These are phyloP conservation scores for Arctocebus calabarensis DNA, from an alignment of 2,797 vertebrate species.

Conservation along the genomic window DNA sequence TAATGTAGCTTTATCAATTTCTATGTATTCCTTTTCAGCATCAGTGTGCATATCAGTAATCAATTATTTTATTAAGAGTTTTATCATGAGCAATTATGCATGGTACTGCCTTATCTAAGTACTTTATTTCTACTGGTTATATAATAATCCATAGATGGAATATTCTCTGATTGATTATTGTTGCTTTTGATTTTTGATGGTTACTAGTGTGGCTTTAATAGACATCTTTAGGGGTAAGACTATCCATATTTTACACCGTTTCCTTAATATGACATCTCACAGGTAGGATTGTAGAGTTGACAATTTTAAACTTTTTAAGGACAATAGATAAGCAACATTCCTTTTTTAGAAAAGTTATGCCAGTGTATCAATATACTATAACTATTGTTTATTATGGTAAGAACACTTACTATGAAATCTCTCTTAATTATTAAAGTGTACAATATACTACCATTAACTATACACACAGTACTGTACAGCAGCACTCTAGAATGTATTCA, in stretches of 20 bases:
- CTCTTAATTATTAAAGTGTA: neutral
- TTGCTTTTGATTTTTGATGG: neutral
- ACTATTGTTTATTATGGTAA: neutral
- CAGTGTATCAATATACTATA: neutral
- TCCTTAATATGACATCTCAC: neutral
- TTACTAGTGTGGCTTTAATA: neutral
- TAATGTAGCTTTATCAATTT: neutral
- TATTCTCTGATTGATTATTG: neutral
- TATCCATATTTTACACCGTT: neutral
- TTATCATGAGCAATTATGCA: neutral
- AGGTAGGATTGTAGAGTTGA: neutral
- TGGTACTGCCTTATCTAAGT: neutral
- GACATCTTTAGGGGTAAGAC: neutral
- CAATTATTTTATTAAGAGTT: neutral
- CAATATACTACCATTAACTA: neutral
- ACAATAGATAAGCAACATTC: neutral
- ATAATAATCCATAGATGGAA: neutral
- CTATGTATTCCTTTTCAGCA: neutral
- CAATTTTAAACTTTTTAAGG: neutral
- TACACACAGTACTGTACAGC: neutral
- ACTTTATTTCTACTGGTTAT: neutral
- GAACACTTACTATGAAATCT: neutral
- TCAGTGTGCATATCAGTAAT: neutral
- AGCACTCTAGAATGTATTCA: neutral
- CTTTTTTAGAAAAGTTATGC: neutral